Conservation (phyloP, 2,888 invertebrate species). For the Tholera decimalis region DNA sequence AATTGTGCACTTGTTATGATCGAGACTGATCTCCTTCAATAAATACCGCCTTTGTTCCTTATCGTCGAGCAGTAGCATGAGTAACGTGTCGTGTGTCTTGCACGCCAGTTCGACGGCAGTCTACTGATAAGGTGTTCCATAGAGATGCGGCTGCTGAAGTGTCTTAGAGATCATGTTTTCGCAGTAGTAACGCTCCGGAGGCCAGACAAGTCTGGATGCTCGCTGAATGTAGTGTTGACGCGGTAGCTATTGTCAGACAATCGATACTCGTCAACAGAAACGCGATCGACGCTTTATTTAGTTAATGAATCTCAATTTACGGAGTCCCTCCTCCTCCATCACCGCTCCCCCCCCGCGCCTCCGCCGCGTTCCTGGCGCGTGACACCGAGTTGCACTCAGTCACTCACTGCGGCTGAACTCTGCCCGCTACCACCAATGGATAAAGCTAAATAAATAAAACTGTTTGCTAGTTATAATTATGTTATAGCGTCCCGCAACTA, state of each 20-base stretch:
- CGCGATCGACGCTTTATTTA: conserved; percentile 42
- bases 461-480: no score
- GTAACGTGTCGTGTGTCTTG: not conserved
- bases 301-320: conserved; percentile 50
- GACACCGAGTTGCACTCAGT: not conserved
- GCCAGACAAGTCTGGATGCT: not conserved
- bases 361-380: not conserved
- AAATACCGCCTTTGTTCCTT: not conserved
- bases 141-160: not conserved
- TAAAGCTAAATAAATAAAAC: no score
- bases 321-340: not conserved
- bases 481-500: no score
- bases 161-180: not conserved
- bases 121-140: no score
- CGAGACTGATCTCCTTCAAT: conserved; percentile 5
- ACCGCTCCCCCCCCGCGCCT: not conserved
- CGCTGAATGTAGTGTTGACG: not conserved
- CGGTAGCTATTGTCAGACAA: conserved; percentile 8
- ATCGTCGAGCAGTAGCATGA: not conserved
- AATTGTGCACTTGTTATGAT: conserved; percentile 4
- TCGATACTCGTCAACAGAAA: conserved; percentile 33
- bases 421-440: not conserved
- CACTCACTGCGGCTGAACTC: no score
- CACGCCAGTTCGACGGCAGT: not conserved
- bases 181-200: not conserved